Base-by-base conservation (phyloP, 2,113 vertebrate species). In the Gopherus flavomarginatus region DNA sequence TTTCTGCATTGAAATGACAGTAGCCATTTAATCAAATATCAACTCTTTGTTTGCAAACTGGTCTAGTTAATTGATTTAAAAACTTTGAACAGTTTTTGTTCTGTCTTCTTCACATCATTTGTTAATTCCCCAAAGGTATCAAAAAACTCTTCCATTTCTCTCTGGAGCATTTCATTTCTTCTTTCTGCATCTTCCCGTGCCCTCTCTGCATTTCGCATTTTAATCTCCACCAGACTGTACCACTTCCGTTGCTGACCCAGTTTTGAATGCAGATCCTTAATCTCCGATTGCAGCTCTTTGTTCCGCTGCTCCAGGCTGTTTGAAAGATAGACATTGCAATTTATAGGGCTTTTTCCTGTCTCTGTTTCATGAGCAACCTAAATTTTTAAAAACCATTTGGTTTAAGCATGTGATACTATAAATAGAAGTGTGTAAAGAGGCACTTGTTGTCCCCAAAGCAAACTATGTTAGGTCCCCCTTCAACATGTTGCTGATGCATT, bases 71-170 rank as follows among this genome's bases (percentile, higher is more conserved):
- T 83, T 75, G 1, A 1, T 7, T 87, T 94, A 97, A 87, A 99
- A 97, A 49, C 96, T 98, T 91, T 95, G 97, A 81, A 97, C 96
- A 21, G 94, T 98, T 80, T 94, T 72, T 19, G 21, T 49, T 98
- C 97, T 0, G 97, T 93, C 84, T 98, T 98, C 96, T 97, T 98
- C 65, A 97, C 98, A 92, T 98, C 98, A 7, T 95, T 96, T 95
- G 97, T 99, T 90, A 97, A 97, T 93, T 98, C 98, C n/a, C 98
- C 96, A 1, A 98, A 99, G 78, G 98, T 98, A 96, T 98, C 97
- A 29, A 99, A 98, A 95, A 98, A 98, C 87, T 98, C 98, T 65
- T 99, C 99, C 98, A 98, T 98, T 97, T 99, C 98, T 65, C 85
- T 98, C 88, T 99, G 98, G 85, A 99, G 98, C 3, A 59, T 96